A percentile compares a stretch with the other conserved stretches of the same genome.
Evolutionary conservation across 1,140 invertebrate genomes (phyloP).

Genomic region (Ceratoteleas bidentatus): DNA sequence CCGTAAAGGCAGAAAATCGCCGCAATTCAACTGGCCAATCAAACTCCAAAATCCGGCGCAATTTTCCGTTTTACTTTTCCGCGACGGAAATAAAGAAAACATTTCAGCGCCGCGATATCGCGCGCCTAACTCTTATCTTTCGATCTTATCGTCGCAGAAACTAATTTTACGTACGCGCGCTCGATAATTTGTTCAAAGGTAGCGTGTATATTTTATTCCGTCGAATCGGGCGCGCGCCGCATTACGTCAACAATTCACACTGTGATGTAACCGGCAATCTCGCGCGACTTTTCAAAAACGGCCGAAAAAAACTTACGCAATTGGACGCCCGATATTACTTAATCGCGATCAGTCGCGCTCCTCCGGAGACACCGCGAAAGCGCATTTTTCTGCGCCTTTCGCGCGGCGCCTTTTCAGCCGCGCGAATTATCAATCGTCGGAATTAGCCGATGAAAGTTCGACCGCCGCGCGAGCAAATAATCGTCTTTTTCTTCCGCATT

Average conservation of each 20-base stretch:
- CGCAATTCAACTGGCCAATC: too few relatives aligned
- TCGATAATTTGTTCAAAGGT: conserved; percentile 31
- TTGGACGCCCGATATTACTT: conserved; percentile 4
- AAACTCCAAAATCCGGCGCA: too few relatives aligned
- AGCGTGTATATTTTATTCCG: conserved; percentile 6
- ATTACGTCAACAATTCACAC: conserved; percentile 16
- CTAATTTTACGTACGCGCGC: conserved; percentile 12
- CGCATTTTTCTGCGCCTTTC: not conserved
- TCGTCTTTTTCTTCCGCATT: conserved; percentile 58
- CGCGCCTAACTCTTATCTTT: conserved; percentile 10
- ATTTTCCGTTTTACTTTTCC: too few relatives aligned
- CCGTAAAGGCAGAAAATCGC: too few relatives aligned
- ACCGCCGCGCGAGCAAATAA: conserved; percentile 42
- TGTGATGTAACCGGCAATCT: conserved; percentile 12
- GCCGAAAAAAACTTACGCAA: conserved; percentile 17
- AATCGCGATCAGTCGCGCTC: conserved; percentile 5
- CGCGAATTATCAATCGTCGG: conserved; percentile 30
- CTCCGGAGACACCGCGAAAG: not conserved
- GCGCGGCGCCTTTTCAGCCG: conserved; percentile 6
- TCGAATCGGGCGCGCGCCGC: conserved; percentile 4
- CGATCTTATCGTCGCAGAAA: conserved; percentile 19
- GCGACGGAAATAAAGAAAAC: conserved; percentile 3
- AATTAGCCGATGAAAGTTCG: conserved; percentile 50
- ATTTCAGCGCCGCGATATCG: conserved; percentile 1
- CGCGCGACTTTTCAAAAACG: not conserved